These are phyloP conservation scores for Basileuterus tristriatus DNA, from an alignment of 2,797 vertebrate species.

Conservation along the genomic window DNA sequence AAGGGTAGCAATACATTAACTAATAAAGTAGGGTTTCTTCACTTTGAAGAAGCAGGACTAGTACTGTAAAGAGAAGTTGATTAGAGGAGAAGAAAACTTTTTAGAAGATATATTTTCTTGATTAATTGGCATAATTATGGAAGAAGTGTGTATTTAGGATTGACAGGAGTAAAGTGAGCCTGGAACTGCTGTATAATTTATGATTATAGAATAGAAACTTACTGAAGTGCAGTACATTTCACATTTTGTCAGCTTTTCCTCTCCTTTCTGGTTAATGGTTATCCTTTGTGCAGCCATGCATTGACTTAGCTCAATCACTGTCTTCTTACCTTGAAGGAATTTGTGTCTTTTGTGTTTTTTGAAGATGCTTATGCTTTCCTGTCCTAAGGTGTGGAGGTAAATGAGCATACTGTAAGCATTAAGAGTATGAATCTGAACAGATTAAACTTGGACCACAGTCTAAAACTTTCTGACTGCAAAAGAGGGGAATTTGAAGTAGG, in stretches of 20 bases:
- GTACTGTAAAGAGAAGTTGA: not conserved
- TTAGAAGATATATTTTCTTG: not conserved
- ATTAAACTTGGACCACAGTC: not conserved
- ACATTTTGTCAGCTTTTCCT: not conserved
- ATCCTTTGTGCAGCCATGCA: not conserved
- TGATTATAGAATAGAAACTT: not conserved
- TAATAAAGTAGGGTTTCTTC: not conserved
- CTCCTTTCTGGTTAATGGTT: conserved; percentile 15
- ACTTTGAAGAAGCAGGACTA: not conserved
- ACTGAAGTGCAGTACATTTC: not conserved
- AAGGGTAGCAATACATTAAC: not conserved
- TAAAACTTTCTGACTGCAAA: not conserved
- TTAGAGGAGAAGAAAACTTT: not conserved
- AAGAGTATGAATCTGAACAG: not conserved
- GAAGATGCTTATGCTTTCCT: not conserved
- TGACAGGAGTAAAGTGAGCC: not conserved
- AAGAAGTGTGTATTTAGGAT: not conserved
- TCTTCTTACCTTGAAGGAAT: not conserved
- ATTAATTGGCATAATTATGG: not conserved
- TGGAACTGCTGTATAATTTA: not conserved
- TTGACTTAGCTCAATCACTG: not conserved
- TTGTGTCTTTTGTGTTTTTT: not conserved
- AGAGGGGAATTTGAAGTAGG: not conserved
- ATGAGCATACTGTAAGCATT: not conserved
- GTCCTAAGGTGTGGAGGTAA: not conserved